Base-by-base conservation (phyloP, 2,113 vertebrate genomes). In the Camelus bactrianus region DNA sequence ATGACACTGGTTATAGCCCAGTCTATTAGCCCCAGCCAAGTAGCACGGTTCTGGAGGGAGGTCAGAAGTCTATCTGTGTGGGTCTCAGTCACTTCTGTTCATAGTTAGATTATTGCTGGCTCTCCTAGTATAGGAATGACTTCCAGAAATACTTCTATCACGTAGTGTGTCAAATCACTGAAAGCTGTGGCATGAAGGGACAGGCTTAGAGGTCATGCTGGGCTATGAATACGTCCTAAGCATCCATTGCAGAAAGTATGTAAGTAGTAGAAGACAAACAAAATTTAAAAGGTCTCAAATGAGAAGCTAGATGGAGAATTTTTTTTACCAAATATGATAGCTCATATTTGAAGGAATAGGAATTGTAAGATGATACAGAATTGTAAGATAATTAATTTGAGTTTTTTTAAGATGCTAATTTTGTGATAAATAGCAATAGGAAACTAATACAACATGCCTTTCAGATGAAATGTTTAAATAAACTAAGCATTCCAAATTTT, bases 401-500 rank as follows among this genome's bases (percentile, higher is more conserved):
- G 35, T n/a, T 32, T 46, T 46, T 86, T 76, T 60, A 60, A 79
- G 30, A 52, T 14, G 46, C 6, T 84, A 72, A 56, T 48, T 38
- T 69, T 62, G 12, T 79, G 14, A 6, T 50, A 26, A 95, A 85
- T 2, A 79, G 26, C 5, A 48, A 42, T 6, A 30, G 15, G 19
- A 93, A 92, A 65, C 3, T 52, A 58, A 79, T 22, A 56, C 3
- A 64, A 65, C 15, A 56, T 35, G n/a, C 11, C 20, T 38, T 92
- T 92, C 5, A 30, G 15, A 79, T 38, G 8, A 65, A 83, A 64
- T 64, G 32, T 50, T 70, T 84, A 67, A 79, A 79, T 70, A 73
- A 80, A 52, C 17, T 77, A 84, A 95, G 67, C 20, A 28, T 60
- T 77, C 35, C 15, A 38, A 83, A 82, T 84, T 48, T 80, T 96